Percentiles rank a stretch among this genome's conserved stretches.
Evolutionary conservation across 2,797 vertebrate genomes (phyloP).

Genomic region (Melanogrammus aeglefinus): DNA sequence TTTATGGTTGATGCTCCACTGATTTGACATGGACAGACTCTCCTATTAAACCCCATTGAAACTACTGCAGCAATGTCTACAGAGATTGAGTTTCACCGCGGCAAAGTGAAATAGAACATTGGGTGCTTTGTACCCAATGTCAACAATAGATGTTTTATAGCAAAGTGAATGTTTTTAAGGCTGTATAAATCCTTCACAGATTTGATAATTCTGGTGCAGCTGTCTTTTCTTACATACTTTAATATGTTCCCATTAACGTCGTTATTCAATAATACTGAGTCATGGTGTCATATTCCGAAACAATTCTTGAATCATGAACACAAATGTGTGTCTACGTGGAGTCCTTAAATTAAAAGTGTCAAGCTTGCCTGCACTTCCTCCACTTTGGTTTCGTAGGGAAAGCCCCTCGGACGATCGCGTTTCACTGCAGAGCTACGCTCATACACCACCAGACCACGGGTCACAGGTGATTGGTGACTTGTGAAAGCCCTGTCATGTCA

Average conservation of each 20-base stretch:
- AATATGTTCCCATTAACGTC: not conserved
- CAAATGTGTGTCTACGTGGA: not conserved
- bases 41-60: no score
- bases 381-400: not conserved
- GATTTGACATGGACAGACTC: no score
- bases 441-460: slow-evolving; percentile 2
- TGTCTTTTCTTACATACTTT: not conserved
- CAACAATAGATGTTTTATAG: no score
- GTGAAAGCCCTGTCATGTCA: slow-evolving; percentile 18
- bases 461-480: slow-evolving; percentile 22
- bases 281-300: not conserved
- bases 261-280: not conserved
- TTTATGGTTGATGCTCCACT: no score
- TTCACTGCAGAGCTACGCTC: slow-evolving; percentile 30
- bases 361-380: not conserved
- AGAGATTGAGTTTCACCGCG: no score
- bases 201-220: not conserved
- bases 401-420: slow-evolving; percentile 17
- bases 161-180: no score
- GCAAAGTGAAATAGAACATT: no score
- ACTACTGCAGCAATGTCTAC: no score
- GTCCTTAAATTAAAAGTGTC: not conserved
- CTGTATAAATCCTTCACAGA: no score
- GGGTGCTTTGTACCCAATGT: no score
- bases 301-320: not conserved